Evolutionary conservation across 2,888 invertebrate genomes (phyloP).

Genomic region (Caenorhabditis virilis): DNA sequence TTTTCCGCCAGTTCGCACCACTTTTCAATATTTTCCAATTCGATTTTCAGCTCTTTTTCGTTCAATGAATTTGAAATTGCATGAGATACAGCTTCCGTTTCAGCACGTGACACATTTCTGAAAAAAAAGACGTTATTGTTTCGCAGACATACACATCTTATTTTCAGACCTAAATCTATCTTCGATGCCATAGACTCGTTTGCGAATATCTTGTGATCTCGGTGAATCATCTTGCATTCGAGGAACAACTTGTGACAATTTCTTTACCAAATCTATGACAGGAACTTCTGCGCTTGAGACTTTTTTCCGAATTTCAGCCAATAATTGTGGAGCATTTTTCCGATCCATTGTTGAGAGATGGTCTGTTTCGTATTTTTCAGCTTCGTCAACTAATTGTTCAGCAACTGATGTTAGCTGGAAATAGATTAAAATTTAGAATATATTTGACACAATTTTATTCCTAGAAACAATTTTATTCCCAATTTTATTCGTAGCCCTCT

Average conservation of each 20-base stretch:
- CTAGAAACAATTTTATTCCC: too few species aligned
- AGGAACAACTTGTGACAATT: constrained; percentile 37
- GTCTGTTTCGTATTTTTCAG: constrained; percentile 32
- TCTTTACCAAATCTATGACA: constrained; percentile 47
- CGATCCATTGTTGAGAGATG: constrained; percentile 20
- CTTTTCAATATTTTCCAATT: constrained; percentile 22
- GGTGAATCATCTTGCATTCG: constrained; percentile 43
- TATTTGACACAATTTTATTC: too few species aligned
- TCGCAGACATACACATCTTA: not conserved
- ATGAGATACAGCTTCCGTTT: constrained; percentile 15
- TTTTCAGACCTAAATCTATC: constrained; percentile 18
- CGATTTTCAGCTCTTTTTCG: constrained; percentile 24
- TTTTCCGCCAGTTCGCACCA: constrained; percentile 39
- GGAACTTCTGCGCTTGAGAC: constrained; percentile 29
- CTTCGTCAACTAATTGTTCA: constrained; percentile 23
- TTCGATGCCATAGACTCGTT: constrained; percentile 37
- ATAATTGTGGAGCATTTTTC: constrained; percentile 19
- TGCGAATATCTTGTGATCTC: constrained; percentile 21
- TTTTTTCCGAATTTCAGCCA: constrained; percentile 29
- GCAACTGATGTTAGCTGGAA: constrained; percentile 18
- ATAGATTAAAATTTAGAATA: too few species aligned
- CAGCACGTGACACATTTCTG: constrained; percentile 17
- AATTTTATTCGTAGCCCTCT: too few species aligned
- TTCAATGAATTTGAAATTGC: constrained; percentile 26
- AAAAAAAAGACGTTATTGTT: not conserved